Conservation (phyloP, 2,888 invertebrate species). For the Platycnemis pennipes region DNA sequence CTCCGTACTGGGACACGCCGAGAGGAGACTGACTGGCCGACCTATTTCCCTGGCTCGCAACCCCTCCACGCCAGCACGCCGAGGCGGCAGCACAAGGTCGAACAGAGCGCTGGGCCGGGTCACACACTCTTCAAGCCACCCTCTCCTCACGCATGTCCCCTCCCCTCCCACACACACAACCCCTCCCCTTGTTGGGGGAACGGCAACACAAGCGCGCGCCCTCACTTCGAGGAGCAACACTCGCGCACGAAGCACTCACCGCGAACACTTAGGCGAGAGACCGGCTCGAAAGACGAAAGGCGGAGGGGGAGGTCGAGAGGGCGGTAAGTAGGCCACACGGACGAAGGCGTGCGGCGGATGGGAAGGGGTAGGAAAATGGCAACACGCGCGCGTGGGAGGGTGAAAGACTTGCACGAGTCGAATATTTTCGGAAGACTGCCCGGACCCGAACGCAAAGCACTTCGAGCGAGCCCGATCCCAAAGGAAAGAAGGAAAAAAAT, state of each 20-base stretch:
- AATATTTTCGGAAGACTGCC: background rate
- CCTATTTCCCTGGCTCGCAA: slow-evolving; percentile 48
- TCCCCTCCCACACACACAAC: background rate
- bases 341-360: background rate
- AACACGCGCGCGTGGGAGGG: background rate
- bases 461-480: too few relatives aligned
- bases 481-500: too few relatives aligned
- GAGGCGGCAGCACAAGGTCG: slow-evolving; percentile 60
- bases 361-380: background rate
- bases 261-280: background rate
- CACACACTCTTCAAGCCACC: slow-evolving; percentile 17
- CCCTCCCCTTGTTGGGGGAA: background rate
- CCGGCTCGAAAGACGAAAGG: background rate
- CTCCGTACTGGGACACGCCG: slow-evolving; percentile 2
- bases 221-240: background rate
- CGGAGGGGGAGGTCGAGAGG: background rate
- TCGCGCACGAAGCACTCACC: background rate
- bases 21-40: slow-evolving; percentile 51
- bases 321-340: background rate
- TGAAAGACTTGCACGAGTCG: background rate
- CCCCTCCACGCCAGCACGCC: background rate
- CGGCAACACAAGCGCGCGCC: background rate
- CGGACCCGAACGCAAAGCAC: background rate
- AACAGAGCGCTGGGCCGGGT: slow-evolving; percentile 47
- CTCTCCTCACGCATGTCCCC: background rate